These are phyloP conservation scores for Meloe dianella DNA, from an alignment of 2,888 invertebrate genomes.

Conservation along the genomic window DNA sequence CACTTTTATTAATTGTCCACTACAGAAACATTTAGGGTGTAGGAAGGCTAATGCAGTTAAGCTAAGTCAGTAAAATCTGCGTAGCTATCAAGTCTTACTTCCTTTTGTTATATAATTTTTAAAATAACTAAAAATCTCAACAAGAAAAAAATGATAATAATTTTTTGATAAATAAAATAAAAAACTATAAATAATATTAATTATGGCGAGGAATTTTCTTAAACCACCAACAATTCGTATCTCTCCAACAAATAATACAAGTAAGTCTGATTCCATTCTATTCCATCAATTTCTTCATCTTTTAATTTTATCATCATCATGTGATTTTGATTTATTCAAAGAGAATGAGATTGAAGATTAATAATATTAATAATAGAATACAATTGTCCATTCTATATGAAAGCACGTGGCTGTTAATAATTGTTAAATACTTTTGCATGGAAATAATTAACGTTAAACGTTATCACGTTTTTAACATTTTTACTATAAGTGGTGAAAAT, in stretches of 20 bases:
- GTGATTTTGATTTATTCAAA: not conserved
- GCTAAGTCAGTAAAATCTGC: slow-evolving; percentile 21
- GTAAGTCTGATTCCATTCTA: not conserved
- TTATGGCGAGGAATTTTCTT: not conserved
- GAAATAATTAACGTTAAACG: not conserved
- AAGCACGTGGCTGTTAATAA: not conserved
- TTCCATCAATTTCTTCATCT: no score
- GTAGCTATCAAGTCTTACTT: not conserved
- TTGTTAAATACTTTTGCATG: not conserved
- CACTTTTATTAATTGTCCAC: slow-evolving; percentile 44
- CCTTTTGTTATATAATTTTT: not conserved
- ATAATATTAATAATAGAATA: not conserved
- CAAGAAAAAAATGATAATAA: no score
- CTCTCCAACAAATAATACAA: not conserved
- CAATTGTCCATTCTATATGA: not conserved
- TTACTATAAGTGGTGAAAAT: not conserved
- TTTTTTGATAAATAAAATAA: no score
- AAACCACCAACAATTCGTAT: not conserved
- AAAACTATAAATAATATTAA: not conserved
- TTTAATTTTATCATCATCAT: not conserved
- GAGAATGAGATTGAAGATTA: not conserved
- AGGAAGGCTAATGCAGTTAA: slow-evolving; percentile 25
- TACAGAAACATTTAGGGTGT: slow-evolving; percentile 36
- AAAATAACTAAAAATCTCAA: no score
- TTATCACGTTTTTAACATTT: not conserved